Evolutionary conservation across 2,113 vertebrate species (phyloP), one percentile per base, ranked within the genome.

Genomic region (Opisthocomus hoazin): DNA sequence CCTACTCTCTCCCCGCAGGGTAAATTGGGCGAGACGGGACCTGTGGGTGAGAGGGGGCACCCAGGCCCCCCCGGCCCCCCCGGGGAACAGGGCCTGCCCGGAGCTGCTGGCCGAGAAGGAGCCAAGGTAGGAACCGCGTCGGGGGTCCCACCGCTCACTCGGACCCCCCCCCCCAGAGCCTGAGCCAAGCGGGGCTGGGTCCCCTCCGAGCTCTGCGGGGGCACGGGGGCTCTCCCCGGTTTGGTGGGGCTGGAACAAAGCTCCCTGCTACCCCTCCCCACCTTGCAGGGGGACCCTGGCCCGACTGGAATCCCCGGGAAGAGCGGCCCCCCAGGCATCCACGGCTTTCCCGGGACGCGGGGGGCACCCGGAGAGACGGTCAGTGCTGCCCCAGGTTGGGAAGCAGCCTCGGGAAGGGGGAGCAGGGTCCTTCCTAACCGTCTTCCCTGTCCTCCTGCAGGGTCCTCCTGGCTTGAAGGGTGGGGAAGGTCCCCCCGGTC

Each of bases 21-120:
- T 29, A 99, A 99, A 94, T 97, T 96, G 17, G 99, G 99, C 10
- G 99, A 99, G 75, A 98, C 98, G 0, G 99, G 99, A 2, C 98
- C 98, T 13, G 96, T 98, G 46, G 99, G 99, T 21, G 99, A 99
- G 37, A 97, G 99, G 97, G 99, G 99, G 3, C 99, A 99, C 54
- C 99, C 99, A 12, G 99, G 99, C 3, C 95, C 99, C 22, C 99
- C 99, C 0, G 99, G 99, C 43, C 98, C 99, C 37, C 99, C 99
- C 0, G 99, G 99, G 50, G 99, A 99, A 53, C 98, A 98, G 46
- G 99, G 99, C 36, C 98, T 99, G 63, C 99, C 99, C 0, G 99
- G 99, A 70, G 41, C 95, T 43, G 98, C 99, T 5, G 99, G 99
- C 86, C 98, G 98, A 76, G 99, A 99, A 92, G 99, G 99, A 18